Evolutionary conservation across 2,113 vertebrate genomes (phyloP), one percentile per base, ranked within the genome.

Genomic region (Rhinogobius similis): DNA sequence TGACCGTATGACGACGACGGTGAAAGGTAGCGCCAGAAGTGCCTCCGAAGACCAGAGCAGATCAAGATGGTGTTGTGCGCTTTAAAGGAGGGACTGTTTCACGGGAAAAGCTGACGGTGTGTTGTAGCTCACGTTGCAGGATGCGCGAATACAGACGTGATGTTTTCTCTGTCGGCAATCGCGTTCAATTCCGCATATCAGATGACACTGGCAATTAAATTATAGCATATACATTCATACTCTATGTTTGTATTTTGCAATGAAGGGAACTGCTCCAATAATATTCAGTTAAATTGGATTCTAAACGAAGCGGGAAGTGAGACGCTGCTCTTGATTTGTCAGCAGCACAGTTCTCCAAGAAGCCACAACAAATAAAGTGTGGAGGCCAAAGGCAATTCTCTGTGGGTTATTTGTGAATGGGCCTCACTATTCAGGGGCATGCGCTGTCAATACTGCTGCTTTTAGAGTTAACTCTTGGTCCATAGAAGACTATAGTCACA

Each of bases 1-100:
- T 89, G 87, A 87, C 79, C 56, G 62, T 66, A 69, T 81, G 82
- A 87, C 78, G 88, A 29, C 29, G 29, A 29, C 29, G 29, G 29
- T 5, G 29, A 38, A 46, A 72, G 55, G 73, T 43, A 68, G 55
- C 62, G 55, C 62, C 82, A 77, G 73, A 76, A 70, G 69, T 61
- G 58, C 58, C 58, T 61, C 58, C 58, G 9, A 61, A 61, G 58
- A 61, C 8, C 0, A 38, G 20, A 61, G 58, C 18, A 1, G 20
- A 12, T 10, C 20, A 14, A 61, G 58, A 61, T 61, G 18, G 9
- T 10, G 18, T 32, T 10, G 18, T 18, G 2, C 29, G 9, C 55
- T 36, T 38, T 14, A 26, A 1, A 26, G 23, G 2, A 1, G 16
- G 4, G 18, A 32, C 38, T 1, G 58, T 61, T 38, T 16, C 26